Evolutionary conservation across 2,888 invertebrate genomes (phyloP), one percentile per base, ranked within the genome.

Genomic region (Euphydryas editha): DNA sequence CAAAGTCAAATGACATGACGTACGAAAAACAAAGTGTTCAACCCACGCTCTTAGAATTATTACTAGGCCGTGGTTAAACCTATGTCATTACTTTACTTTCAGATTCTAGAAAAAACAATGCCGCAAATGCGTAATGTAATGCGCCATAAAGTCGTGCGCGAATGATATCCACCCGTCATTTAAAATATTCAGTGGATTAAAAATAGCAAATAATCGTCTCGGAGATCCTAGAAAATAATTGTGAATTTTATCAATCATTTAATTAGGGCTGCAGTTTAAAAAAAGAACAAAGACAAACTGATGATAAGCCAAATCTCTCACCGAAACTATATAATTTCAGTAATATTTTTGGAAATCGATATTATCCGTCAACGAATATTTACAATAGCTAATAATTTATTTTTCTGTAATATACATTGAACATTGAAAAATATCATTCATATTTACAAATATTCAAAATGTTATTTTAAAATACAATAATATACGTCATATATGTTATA

Each of bases 331-430:
- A 39, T 68, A 69, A 68, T 76, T 78, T 69, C 64, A 73, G 76
- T 80, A 71, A 78, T 85, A 84, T 84, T 86, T 86, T 84, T 81
- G 76, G 77, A 85, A 68, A 72, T 59, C 60, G 54, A 78, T 77
- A 77, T 80, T 78, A 76, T 71, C 67, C 65, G 70, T 69, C 71
- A 69, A 61, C 68, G 75, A 67, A 66, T 78, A 77, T 77, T 77
- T 76, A 80, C 76, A 79, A 75, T 76, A 77, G 71, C 56, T n/a
- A 30, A 74, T 21, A 63, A 57, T 60, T 78, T 80, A 79, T 81
- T 81, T 83, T 80, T 54, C 54, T 54, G 54, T 36, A 54, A 54
- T 24, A 54, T 54, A 36, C n/a, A 17, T 54, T 0, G 36, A 36
- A 17, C 21, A 24, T 54, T 54, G 5, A 36, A 5, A 54, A 21